Evolutionary conservation across 1,140 invertebrate species (phyloP).

Genomic region (Hermetia illucens): DNA sequence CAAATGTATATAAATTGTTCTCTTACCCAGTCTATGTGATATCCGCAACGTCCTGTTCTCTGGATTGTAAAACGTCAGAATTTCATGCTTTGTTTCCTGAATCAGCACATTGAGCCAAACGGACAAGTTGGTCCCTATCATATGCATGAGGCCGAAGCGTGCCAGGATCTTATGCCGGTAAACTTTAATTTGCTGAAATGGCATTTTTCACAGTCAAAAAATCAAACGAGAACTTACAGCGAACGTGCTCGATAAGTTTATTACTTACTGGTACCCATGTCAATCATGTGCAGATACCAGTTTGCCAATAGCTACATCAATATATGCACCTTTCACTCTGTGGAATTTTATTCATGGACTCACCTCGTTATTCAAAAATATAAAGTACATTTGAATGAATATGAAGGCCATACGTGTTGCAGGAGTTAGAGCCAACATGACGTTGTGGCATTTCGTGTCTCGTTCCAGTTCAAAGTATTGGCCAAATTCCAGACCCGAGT

Average conservation of each 20-base stretch:
- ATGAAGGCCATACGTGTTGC: slow-evolving; percentile 83
- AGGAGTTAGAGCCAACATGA: slow-evolving; percentile 72
- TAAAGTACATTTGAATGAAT: slow-evolving; percentile 92
- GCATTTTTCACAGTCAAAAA: not conserved
- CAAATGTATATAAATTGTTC: not conserved
- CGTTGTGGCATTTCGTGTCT: slow-evolving; percentile 74
- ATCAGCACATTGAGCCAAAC: slow-evolving; percentile 87
- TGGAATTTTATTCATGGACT: slow-evolving; percentile 4
- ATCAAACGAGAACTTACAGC: slow-evolving; percentile 1
- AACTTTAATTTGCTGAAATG: slow-evolving; percentile 66
- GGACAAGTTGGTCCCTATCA: slow-evolving; percentile 88
- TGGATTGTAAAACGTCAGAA: slow-evolving; percentile 75
- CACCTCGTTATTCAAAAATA: slow-evolving; percentile 86
- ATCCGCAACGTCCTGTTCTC: slow-evolving; percentile 67
- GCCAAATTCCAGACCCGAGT: slow-evolving; percentile 84
- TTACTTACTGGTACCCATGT: not conserved
- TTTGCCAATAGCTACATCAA: not conserved
- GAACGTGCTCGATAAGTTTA: not conserved
- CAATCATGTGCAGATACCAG: not conserved
- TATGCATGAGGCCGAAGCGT: slow-evolving; percentile 86
- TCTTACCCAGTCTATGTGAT: slow-evolving; percentile 50
- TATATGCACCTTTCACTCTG: not conserved
- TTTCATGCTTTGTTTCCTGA: slow-evolving; percentile 88
- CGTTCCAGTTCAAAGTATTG: slow-evolving; percentile 82
- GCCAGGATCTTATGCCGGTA: slow-evolving; percentile 75